Evolutionary conservation across 53 echinoderm and acorn worm genomes (phyloP), one percentile per base, ranked within the genome.

Genomic region (Echinometra lucunter): DNA sequence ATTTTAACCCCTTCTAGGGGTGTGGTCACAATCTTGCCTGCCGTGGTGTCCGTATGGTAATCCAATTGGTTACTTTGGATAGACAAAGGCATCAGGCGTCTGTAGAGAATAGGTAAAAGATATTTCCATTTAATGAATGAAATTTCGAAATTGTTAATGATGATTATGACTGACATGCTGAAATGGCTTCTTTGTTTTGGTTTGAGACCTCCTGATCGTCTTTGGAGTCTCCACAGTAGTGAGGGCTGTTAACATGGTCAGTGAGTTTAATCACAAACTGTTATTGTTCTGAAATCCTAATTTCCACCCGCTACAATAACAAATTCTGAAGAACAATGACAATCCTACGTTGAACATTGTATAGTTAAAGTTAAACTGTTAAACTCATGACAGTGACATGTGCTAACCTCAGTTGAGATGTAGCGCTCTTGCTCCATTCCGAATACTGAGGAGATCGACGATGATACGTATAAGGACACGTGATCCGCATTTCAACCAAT

Each of bases 351-450:
- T 63, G 21, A 3, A 63, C 63, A 63, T 63, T 4, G 25, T 25
- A 60, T 23, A 4, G 23, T 60, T 21, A 60, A 63, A 63, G 63
- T 1, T 25, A 63, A 63, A 63, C 2, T 63, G 4, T 25, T 63
- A 63, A 63, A 4, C n/a, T n/a, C n/a, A n/a, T n/a, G n/a, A 23
- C 63, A 21, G 19, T 70, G 44, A 21, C 8, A 18, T 81, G 25
- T 28, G 11, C 49, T 85, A 1, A 85, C 85, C 85, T 85, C 45
- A 85, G 85, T 27, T 85, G 53, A 28, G 45, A 85, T 49, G 45
- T 47, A 10, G 85, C 53, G 28, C 45, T 85, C 85, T 85, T n/a
- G 27, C n/a, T 85, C 85, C 45, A 85, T 85, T 45, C 49, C 15
- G 47, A 28, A n/a, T 49, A 47, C n/a, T 45, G 47, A 47, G 27